A percentile compares a stretch with the other conserved stretches of the same genome.
Evolutionary conservation across 2,888 invertebrate species (phyloP).

Genomic region (Lasioglossum malachurum): DNA sequence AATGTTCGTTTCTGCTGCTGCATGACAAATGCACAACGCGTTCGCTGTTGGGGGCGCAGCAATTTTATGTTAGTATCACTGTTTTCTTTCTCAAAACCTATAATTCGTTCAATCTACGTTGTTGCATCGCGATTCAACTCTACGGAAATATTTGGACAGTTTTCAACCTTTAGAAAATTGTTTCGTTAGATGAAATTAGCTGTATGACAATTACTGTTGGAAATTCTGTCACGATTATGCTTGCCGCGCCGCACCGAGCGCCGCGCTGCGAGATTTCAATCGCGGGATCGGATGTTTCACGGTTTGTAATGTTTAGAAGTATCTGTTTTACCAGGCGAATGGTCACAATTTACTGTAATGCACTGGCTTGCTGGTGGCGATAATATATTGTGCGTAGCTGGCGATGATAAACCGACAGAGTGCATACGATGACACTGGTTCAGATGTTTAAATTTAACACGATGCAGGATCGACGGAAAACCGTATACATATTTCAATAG

Average conservation of each 20-base stretch:
- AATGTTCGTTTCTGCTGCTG: slow-evolving; percentile 43
- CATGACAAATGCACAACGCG: slow-evolving; percentile 46
- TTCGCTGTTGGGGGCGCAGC: background rate
- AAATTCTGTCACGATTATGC: background rate
- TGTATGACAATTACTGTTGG: background rate
- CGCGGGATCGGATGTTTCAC: background rate
- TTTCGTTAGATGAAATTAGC: background rate
- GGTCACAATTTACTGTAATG: slow-evolving; percentile 30
- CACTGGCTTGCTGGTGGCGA: slow-evolving; percentile 31
- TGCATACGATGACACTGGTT: slow-evolving; percentile 21
- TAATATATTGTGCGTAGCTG: slow-evolving; percentile 48
- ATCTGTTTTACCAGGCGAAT: slow-evolving; percentile 14
- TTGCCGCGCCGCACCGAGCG: background rate
- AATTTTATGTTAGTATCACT: background rate
- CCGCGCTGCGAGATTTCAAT: background rate
- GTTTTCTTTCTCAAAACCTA: background rate
- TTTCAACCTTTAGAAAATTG: background rate
- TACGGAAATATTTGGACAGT: background rate
- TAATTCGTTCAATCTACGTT: background rate
- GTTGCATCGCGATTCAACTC: background rate
- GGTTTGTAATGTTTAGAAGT: slow-evolving; percentile 11
- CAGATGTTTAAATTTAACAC: slow-evolving; percentile 42
- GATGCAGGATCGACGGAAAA: slow-evolving; percentile 30
- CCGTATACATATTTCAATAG: background rate
- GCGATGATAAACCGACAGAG: slow-evolving; percentile 46